These are phyloP conservation scores for Mastacembelus armatus DNA, from an alignment of 2,797 vertebrate genomes.

Conservation along the genomic window DNA sequence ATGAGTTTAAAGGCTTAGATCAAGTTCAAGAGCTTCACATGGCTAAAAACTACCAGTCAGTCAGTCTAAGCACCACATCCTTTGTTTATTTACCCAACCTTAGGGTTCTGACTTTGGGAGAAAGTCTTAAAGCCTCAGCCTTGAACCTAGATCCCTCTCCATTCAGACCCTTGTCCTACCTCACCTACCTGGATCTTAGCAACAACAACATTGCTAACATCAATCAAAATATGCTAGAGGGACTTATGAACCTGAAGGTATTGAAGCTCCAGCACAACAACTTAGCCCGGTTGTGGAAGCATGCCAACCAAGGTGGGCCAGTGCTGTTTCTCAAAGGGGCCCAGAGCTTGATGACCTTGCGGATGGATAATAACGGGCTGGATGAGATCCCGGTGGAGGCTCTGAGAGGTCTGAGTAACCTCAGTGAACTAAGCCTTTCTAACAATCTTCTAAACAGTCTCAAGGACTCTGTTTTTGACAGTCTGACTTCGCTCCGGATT, in stretches of 20 bases:
- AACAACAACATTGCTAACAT: constrained; percentile 97
- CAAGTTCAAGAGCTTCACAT: constrained; percentile 87
- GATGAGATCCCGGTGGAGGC: constrained; percentile 90
- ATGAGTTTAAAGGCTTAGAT: constrained; percentile 89
- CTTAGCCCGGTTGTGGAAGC: constrained; percentile 93
- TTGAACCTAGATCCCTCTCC: constrained; percentile 86
- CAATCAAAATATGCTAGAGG: constrained; percentile 81
- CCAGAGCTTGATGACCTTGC: constrained; percentile 79
- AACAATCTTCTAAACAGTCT: constrained; percentile 90
- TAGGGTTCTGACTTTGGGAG: constrained; percentile 85
- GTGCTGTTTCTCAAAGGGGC: constrained; percentile 88
- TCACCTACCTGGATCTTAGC: constrained; percentile 91
- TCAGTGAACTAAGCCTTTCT: constrained; percentile 84
- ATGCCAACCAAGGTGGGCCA: constrained; percentile 88
- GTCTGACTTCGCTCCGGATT: constrained; percentile 81
- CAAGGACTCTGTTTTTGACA: constrained; percentile 84
- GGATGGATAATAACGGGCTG: constrained; percentile 91
- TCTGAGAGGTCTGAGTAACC: constrained; percentile 83
- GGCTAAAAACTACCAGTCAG: constrained; percentile 84
- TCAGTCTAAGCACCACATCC: constrained; percentile 83
- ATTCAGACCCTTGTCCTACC: constrained; percentile 85
- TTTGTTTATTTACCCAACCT: constrained; percentile 87
- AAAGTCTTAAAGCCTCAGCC: constrained; percentile 78
- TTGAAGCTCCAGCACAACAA: constrained; percentile 96
- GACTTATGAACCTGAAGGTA: constrained; percentile 85